Base-by-base conservation (phyloP, 1,140 invertebrate species). In the Bombus vancouverensis region DNA sequence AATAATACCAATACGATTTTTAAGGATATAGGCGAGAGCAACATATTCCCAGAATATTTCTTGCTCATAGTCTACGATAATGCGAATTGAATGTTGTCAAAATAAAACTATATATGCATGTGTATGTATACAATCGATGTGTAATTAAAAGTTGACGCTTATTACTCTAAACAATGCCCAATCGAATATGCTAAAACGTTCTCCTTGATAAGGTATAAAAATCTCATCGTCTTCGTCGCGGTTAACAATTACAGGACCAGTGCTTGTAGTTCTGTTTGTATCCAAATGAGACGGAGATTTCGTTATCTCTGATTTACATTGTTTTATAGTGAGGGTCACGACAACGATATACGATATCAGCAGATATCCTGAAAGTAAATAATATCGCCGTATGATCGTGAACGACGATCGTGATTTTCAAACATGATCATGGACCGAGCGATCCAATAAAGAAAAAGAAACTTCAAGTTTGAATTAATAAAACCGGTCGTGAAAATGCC, bases 11-110 rank as follows among this genome's bases (percentile, higher is more conserved):
- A 90, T 0, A 97, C 96, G 85, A 98, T 92, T 94, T 98, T 98
- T 12, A 98, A 93, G 53, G 98, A 98, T 87, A 98, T 95, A 0
- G 98, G 98, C 0, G 98, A 98, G 47, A 98, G 92, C n/a, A 98
- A 94, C 15, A 98, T 93, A 92, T 98, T 98, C 0, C 95, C 95
- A 3, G 93, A 80, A 6, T 95, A 95, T 13, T 89, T 90, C 28
- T 89, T 93, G 28, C 88, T 81, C 74, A 95, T 77, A 8, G 80
- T 89, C 96, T 95, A 79, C 76, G 68, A 81, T 78, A 78, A 65
- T 5, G 10, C 44, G 6, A 83, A 57, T 78, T 34, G 44, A 66
- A 81, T 12, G 88, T 76, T 15, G 87, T 68, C 15, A 53, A 13
- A 42, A 83, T 70, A 28, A 59, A 32, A 42, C 5, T 25, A 66